Evolutionary conservation across 2,113 vertebrate species (phyloP), one percentile per base, ranked within the genome.

Genomic region (Colinus virginianus): DNA sequence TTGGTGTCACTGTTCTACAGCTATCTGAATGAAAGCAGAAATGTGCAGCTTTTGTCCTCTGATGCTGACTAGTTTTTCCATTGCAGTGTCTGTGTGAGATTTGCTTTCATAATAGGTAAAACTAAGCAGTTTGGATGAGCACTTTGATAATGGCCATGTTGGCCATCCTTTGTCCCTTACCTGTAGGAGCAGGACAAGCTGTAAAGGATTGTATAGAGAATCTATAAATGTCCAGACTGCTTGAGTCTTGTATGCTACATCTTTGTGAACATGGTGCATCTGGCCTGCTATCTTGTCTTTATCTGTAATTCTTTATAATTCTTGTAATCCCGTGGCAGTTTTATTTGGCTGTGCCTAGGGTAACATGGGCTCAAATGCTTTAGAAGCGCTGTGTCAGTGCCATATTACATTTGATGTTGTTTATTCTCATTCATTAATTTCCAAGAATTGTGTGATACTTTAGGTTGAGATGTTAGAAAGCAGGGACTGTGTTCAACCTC

Each of bases 81-180:
- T 78, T 51, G 74, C 38, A 49, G 51, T 55, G 30, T 19, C 49
- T 12, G 4, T 23, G 32, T 40, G 76, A 80, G 34, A 78, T 46
- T 32, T 80, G 69, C 30, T 86, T 79, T 95, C 85, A 42, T 3
- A 1, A 66, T 51, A 74, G 85, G 46, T 63, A 84, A 91, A 38
- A 42, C 36, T 1, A 8, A 77, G 32, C 38, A 76, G 34, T 86
- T 90, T 80, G 72, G 38, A 51, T 43, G 28, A 42, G 42, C 7
- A 2, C 15, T 85, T 67, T 61, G 32, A 32, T 83, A 80, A 56
- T 6, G 34, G 61, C 21, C 21, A 17, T 28, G 46, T 40, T 84
- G 78, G 42, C 72, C 91, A 70, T 92, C 53, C 75, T 77, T 66
- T 64, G 40, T 92, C 70, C 63, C 32, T 76, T 76, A 30, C 32